Percentiles rank a stretch among this genome's conserved stretches.
Conservation (phyloP, 2,797 vertebrate genomes). For the Macropodus opercularis region DNA sequence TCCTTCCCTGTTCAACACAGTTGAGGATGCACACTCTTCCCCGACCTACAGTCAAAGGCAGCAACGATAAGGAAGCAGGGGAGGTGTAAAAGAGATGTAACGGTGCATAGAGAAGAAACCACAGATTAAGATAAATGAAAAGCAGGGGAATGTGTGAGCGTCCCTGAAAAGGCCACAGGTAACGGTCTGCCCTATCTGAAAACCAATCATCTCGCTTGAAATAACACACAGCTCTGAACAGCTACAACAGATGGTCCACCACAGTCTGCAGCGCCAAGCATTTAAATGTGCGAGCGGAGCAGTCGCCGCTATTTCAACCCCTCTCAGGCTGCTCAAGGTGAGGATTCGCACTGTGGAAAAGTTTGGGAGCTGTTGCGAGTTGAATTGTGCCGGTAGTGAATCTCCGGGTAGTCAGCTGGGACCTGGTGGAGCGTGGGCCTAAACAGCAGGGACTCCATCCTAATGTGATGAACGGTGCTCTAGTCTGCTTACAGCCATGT, state of each 20-base stretch:
- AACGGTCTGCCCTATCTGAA: not conserved
- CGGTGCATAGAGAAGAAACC: slow-evolving; percentile 7
- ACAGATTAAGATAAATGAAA: slow-evolving; percentile 8
- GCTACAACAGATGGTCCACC: slow-evolving; percentile 29
- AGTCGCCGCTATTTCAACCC: slow-evolving; percentile 27
- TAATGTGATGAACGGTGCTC: slow-evolving; percentile 74
- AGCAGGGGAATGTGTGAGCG: not conserved
- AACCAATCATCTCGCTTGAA: slow-evolving; percentile 6
- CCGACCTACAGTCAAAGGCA: slow-evolving; percentile 9
- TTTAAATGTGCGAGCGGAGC: slow-evolving; percentile 8
- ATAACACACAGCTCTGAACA: not conserved
- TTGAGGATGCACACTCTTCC: not conserved
- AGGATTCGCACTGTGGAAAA: slow-evolving; percentile 26
- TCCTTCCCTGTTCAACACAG: slow-evolving; percentile 28
- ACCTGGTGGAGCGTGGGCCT: slow-evolving; percentile 56
- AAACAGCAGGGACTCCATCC: slow-evolving; percentile 70
- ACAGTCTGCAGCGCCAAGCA: not conserved
- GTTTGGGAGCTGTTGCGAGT: slow-evolving; percentile 53
- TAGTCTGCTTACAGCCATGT: slow-evolving; percentile 67
- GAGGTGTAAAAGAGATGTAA: not conserved
- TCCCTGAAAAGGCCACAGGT: not conserved
- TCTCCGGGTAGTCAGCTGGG: slow-evolving; percentile 70
- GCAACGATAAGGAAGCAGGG: slow-evolving; percentile 10
- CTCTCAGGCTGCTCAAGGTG: slow-evolving; percentile 29
- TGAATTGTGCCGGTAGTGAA: slow-evolving; percentile 56